phyloP scores from a whole-genome alignment of 2,113 vertebrate genomes.

The Pao palembangensis region DNA sequence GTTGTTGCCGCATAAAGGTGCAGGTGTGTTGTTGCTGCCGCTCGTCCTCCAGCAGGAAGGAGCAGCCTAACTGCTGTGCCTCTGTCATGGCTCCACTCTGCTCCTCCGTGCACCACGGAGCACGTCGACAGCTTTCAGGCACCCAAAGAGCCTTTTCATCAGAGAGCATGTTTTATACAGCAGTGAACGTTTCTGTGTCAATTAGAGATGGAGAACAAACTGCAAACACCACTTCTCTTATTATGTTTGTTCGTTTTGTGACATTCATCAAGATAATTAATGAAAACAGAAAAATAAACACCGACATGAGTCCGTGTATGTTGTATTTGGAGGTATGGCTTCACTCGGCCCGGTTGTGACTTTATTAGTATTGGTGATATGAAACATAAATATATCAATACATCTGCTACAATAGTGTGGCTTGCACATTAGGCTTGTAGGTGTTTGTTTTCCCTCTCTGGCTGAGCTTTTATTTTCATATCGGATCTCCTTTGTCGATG shows the following conservation, averaged over 20 bases:
- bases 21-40: conserved; percentile 48
- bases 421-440: no score
- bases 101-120: conserved; percentile 6
- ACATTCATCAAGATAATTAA: no score
- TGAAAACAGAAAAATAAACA: no score
- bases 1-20: conserved; percentile 51
- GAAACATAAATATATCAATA: no score
- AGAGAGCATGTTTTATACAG: conserved; percentile 13
- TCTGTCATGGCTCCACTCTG: conserved; percentile 18
- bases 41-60: conserved; percentile 56
- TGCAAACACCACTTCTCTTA: not conserved
- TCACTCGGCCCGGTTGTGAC: no score
- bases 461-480: no score
- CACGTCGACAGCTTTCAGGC: conserved; percentile 18
- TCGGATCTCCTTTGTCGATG: not conserved
- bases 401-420: no score
- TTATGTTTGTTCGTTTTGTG: no score
- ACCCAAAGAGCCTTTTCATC: conserved; percentile 10
- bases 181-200: not conserved
- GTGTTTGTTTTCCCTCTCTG: no score
- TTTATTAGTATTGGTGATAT: no score
- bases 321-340: no score
- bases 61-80: conserved; percentile 44
- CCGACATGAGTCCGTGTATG: no score
- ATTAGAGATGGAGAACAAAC: conserved; percentile 11